Percentiles rank a stretch among this genome's conserved stretches.
Evolutionary conservation across 2,888 invertebrate species (phyloP).

Genomic region (Caenorhabditis plicata): DNA sequence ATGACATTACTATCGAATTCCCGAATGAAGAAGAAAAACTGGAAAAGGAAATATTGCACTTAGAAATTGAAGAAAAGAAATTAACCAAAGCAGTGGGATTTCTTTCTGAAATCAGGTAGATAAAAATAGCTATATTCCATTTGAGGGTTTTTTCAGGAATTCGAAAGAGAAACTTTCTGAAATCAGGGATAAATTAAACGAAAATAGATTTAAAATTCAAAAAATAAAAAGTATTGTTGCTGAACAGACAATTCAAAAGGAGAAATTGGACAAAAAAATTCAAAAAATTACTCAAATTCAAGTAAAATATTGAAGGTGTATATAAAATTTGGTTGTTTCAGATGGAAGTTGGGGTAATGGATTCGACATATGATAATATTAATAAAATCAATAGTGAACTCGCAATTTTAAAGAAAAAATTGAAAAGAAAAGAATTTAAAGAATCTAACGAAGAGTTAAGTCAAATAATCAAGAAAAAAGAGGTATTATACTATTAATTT

Average conservation of each 20-base stretch:
- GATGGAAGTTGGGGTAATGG: constrained; percentile 36
- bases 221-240: constrained; percentile 8
- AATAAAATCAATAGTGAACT: constrained; percentile 2
- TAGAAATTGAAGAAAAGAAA: constrained; percentile 11
- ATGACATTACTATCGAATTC: constrained; percentile 31
- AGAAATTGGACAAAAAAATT: neutral
- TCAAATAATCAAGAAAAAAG: no score
- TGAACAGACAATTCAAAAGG: constrained; percentile 8
- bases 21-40: constrained; percentile 34
- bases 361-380: constrained; percentile 11
- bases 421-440: neutral
- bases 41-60: constrained; percentile 2
- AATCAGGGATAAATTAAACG: neutral
- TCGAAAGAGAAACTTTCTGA: neutral
- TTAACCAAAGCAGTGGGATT: constrained; percentile 16
- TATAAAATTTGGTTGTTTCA: constrained; percentile 13
- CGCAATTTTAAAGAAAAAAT: neutral
- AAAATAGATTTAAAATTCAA: neutral
- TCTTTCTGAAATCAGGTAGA: no score
- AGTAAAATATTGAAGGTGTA: no score
- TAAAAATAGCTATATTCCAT: neutral
- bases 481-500: no score
- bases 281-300: constrained; percentile 1
- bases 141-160: neutral
- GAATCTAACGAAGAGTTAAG: neutral